Conservation (phyloP, 1,140 invertebrate species). For the Drosophila persimilis region DNA sequence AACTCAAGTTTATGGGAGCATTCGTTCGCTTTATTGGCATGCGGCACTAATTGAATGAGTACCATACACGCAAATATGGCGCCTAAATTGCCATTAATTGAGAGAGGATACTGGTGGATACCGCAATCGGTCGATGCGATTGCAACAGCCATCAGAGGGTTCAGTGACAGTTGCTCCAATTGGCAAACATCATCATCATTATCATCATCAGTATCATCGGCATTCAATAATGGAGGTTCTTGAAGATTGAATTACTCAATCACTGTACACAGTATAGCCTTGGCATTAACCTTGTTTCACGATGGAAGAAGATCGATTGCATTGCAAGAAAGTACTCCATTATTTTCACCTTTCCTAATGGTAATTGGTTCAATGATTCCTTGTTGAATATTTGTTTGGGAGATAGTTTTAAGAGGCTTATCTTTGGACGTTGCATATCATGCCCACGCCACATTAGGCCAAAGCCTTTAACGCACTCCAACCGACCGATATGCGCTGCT, state of each 20-base stretch:
- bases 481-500: too few relatives aligned
- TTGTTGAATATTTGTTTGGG: too few relatives aligned
- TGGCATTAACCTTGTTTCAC: slow-evolving; percentile 17
- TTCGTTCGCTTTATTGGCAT: slow-evolving; percentile 63
- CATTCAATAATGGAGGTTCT: background rate
- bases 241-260: slow-evolving; percentile 33
- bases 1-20: slow-evolving; percentile 64
- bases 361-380: too few relatives aligned
- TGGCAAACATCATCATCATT: slow-evolving; percentile 11
- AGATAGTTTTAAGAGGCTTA: too few relatives aligned
- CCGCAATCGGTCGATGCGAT: slow-evolving; percentile 61
- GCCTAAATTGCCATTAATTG: slow-evolving; percentile 67
- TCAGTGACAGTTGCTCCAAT: slow-evolving; percentile 38
- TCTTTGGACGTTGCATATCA: too few relatives aligned
- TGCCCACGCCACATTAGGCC: too few relatives aligned
- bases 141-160: slow-evolving; percentile 60
- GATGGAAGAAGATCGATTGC: background rate
- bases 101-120: slow-evolving; percentile 27
- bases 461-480: too few relatives aligned
- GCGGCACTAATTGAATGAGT: slow-evolving; percentile 68
- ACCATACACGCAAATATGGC: slow-evolving; percentile 30
- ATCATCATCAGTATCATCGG: background rate
- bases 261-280: slow-evolving; percentile 23
- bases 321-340: too few relatives aligned
- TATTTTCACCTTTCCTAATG: too few relatives aligned